phyloP scores from a whole-genome alignment of 2,797 vertebrate species.

The Halcyon leucocephala region DNA sequence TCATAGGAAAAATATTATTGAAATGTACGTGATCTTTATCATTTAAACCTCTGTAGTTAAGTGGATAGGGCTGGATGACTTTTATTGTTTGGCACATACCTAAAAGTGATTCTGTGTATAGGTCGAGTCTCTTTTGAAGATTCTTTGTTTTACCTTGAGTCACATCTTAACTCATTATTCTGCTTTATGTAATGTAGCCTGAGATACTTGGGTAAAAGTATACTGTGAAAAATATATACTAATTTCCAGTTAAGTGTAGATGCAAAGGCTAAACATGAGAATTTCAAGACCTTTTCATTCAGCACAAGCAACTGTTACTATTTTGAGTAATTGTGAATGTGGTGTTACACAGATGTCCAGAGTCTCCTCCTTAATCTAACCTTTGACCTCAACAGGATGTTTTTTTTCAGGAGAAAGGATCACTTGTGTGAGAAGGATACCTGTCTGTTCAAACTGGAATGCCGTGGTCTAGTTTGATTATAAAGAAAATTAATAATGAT shows the following conservation, averaged over 20 bases:
- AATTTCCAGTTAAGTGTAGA: not conserved
- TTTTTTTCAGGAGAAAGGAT: conserved; percentile 1
- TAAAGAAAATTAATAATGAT: not conserved
- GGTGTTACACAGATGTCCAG: conserved; percentile 20
- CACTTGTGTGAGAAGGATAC: conserved; percentile 22
- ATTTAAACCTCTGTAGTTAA: not conserved
- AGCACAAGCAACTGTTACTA: not conserved
- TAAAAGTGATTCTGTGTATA: not conserved
- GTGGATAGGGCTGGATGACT: not conserved
- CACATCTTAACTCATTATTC: not conserved
- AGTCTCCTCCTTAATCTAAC: conserved; percentile 31
- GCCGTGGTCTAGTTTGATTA: not conserved
- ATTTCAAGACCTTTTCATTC: not conserved
- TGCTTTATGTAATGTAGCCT: not conserved
- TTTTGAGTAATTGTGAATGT: conserved; percentile 5
- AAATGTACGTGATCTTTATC: not conserved
- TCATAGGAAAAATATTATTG: not conserved
- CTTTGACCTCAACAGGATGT: conserved; percentile 32
- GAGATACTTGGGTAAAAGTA: not conserved
- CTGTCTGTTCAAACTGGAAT: not conserved
- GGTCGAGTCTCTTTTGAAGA: not conserved
- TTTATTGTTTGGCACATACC: not conserved
- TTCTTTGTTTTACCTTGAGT: not conserved
- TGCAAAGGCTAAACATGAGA: not conserved
- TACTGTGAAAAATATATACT: not conserved